These are phyloP conservation scores for Himalopsyche phryganea DNA, from an alignment of 1,140 invertebrate genomes.

Conservation along the genomic window DNA sequence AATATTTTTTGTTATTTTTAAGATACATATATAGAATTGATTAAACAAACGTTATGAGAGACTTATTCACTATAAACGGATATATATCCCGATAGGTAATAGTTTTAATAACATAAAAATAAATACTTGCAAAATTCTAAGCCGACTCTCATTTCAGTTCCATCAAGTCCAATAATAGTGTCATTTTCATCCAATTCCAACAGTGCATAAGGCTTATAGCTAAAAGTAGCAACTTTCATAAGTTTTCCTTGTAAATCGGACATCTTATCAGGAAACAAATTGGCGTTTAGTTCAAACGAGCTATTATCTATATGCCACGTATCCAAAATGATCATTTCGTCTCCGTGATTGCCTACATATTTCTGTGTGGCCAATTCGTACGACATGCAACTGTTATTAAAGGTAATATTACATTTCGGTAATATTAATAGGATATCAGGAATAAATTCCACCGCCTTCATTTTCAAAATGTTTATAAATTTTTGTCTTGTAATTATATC, in stretches of 20 bases:
- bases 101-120: too few relatives aligned
- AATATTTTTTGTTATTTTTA: too few relatives aligned
- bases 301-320: conserved; percentile 10
- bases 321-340: conserved; percentile 20
- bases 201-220: conserved; percentile 36
- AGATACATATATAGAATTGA: too few relatives aligned
- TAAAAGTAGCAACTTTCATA: conserved; percentile 34
- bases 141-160: conserved; percentile 43
- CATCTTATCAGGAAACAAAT: conserved; percentile 37
- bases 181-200: conserved; percentile 28
- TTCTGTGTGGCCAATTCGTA: conserved; percentile 28
- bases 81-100: too few relatives aligned
- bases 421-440: conserved; percentile 27
- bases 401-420: conserved; percentile 4
- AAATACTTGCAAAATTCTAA: conserved; percentile 38
- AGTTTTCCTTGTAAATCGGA: conserved; percentile 30
- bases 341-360: conserved; percentile 13
- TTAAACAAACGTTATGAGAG: too few relatives aligned
- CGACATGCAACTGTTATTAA: not conserved
- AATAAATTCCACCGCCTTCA: conserved; percentile 13
- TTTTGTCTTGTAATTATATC: conserved; percentile 2
- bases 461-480: conserved; percentile 11
- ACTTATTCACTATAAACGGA: too few relatives aligned
- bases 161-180: conserved; percentile 35
- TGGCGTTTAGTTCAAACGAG: conserved; percentile 13